A percentile compares a stretch with the other conserved stretches of the same genome.
Evolutionary conservation across 2,888 invertebrate genomes (phyloP).

Genomic region (Agonopterix subpropinquella): DNA sequence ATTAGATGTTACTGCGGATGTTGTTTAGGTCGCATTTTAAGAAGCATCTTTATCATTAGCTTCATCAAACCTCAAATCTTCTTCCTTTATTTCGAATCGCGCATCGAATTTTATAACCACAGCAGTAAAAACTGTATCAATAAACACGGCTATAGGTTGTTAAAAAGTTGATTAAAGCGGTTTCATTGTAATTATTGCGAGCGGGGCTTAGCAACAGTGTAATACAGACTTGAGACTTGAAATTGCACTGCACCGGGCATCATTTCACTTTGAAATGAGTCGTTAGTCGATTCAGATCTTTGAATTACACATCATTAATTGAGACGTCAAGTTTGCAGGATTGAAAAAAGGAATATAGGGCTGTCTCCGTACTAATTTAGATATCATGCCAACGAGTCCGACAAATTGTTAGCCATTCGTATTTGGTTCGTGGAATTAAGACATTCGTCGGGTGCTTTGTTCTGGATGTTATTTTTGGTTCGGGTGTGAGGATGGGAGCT

Average conservation of each 20-base stretch:
- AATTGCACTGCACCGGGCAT: constrained; percentile 7
- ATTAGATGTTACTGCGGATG: constrained; percentile 14
- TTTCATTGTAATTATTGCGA: constrained; percentile 6
- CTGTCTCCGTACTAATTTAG: constrained; percentile 70
- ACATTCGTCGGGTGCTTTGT: constrained; percentile 26
- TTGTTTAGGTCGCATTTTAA: constrained; percentile 3
- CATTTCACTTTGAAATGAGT: constrained; percentile 37
- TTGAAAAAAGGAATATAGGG: constrained; percentile 22
- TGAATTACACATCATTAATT: constrained; percentile 67
- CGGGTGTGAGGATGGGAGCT: no score
- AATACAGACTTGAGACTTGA: not conserved
- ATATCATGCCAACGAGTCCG: constrained; percentile 64
- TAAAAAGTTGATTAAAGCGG: constrained; percentile 6
- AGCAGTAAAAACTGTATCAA: not conserved
- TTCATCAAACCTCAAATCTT: no score
- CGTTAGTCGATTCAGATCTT: constrained; percentile 55
- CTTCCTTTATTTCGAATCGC: no score
- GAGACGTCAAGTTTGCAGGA: constrained; percentile 57
- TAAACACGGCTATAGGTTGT: not conserved
- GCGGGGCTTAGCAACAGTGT: not conserved
- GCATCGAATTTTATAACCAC: no score
- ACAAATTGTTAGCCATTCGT: constrained; percentile 63
- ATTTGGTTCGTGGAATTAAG: constrained; percentile 56
- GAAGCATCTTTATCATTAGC: no score
- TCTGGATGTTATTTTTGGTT: constrained; percentile 11